Percentiles rank a stretch among this genome's conserved stretches.
Conservation (phyloP, 2,888 invertebrate genomes). For the Cephalotes varians region DNA sequence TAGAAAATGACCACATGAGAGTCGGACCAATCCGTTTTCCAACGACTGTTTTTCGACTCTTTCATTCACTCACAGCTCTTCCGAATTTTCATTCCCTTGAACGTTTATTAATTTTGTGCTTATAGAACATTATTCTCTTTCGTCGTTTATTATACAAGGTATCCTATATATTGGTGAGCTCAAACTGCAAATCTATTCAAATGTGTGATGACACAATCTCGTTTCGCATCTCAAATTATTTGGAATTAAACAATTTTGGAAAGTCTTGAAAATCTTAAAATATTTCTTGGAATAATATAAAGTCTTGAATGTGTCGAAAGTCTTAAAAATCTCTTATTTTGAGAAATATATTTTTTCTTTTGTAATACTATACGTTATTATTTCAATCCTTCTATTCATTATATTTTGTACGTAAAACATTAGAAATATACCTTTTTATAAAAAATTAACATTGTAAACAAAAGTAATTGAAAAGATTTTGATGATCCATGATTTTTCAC, state of each 20-base stretch:
- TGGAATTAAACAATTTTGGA: background rate
- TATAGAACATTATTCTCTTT: background rate
- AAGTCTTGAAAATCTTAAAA: background rate
- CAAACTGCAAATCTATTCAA: background rate
- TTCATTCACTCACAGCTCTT: constrained; percentile 3
- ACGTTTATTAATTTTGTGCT: constrained; percentile 9
- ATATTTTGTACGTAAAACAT: background rate
- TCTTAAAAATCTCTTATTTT: background rate
- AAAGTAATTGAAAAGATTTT: background rate
- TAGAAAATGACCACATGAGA: constrained; percentile 61
- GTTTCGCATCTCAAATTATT: background rate
- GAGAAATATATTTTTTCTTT: background rate
- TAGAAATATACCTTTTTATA: background rate
- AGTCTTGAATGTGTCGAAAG: no score
- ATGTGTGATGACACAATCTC: no score
- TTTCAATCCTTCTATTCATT: background rate
- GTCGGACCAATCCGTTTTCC: constrained; percentile 33
- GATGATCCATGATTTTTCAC: background rate
- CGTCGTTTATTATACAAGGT: background rate
- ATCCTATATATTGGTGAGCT: background rate
- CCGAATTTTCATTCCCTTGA: constrained; percentile 1
- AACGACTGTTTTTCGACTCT: constrained; percentile 38
- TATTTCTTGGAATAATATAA: no score
- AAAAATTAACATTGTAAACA: background rate
- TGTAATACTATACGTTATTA: background rate